Evolutionary conservation across 2,797 vertebrate species (phyloP).

Genomic region (Lateolabrax maculatus): DNA sequence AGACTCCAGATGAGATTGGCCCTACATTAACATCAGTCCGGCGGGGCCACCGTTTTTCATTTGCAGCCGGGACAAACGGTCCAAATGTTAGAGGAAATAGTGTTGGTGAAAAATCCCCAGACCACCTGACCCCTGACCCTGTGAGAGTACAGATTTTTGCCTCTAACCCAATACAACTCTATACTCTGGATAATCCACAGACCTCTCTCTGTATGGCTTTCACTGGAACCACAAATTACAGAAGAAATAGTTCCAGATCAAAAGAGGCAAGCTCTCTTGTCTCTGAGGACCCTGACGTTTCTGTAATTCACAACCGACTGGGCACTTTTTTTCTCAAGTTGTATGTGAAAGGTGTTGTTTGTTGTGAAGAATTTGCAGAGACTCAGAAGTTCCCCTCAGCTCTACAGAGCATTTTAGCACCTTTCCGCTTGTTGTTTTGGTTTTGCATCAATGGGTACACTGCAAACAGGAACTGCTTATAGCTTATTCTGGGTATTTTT

Average conservation of each 20-base stretch:
- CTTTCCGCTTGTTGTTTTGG: neutral
- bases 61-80: slow-evolving; percentile 27
- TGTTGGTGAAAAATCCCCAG: neutral
- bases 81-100: slow-evolving; percentile 20
- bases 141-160: neutral
- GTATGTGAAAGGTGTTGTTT: neutral
- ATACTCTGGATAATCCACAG: neutral
- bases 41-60: slow-evolving; percentile 22
- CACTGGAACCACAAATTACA: neutral
- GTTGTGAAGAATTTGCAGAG: too few relatives aligned
- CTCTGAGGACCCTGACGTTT: neutral
- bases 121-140: neutral
- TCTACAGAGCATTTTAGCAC: neutral
- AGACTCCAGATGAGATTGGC: slow-evolving; percentile 37
- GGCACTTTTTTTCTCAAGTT: neutral
- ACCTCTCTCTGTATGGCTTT: neutral
- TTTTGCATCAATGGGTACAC: too few relatives aligned
- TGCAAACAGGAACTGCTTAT: neutral
- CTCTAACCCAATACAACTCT: neutral
- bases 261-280: neutral
- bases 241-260: neutral
- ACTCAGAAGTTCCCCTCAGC: too few relatives aligned
- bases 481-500: neutral
- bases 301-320: neutral
- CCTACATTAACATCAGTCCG: slow-evolving; percentile 30